A percentile compares a stretch with the other conserved stretches of the same genome.
These are phyloP conservation scores for Leptura quadrifasciata DNA, from an alignment of 2,888 invertebrate genomes.

Conservation along the genomic window DNA sequence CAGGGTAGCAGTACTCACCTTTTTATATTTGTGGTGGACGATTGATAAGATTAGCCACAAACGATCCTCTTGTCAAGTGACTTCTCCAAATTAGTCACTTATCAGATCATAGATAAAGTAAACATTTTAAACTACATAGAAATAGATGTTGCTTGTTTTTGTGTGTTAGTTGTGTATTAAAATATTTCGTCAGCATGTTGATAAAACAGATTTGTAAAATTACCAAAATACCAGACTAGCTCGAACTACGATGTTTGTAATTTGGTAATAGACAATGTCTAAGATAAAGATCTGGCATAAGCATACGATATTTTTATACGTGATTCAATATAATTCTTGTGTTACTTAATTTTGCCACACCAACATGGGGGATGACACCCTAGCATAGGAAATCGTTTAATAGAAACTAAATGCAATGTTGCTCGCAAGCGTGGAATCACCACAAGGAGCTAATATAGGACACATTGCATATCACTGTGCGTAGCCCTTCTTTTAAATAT, in stretches of 20 bases:
- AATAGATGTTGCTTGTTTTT: background rate
- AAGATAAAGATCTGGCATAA: background rate
- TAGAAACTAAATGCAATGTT: too few relatives aligned
- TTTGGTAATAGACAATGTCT: background rate
- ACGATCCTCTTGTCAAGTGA: constrained; percentile 4
- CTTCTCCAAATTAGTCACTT: constrained; percentile 19
- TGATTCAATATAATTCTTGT: too few relatives aligned
- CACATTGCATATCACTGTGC: too few relatives aligned
- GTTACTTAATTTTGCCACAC: too few relatives aligned
- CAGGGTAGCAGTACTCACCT: background rate
- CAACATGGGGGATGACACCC: too few relatives aligned
- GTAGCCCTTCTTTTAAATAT: too few relatives aligned
- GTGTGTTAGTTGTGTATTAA: background rate
- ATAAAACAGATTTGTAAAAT: background rate
- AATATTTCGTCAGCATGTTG: background rate
- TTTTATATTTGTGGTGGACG: constrained; percentile 22
- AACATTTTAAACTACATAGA: constrained; percentile 1
- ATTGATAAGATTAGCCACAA: constrained; percentile 29
- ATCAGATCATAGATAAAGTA: constrained; percentile 24
- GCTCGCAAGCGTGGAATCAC: too few relatives aligned
- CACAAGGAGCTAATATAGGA: too few relatives aligned
- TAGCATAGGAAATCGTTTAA: too few relatives aligned
- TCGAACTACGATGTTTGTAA: background rate
- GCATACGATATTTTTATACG: background rate
- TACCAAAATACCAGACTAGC: background rate